Evolutionary conservation across 2,888 invertebrate genomes (phyloP), one percentile per base, ranked within the genome.

Genomic region (Dicyrtoma fusca): DNA sequence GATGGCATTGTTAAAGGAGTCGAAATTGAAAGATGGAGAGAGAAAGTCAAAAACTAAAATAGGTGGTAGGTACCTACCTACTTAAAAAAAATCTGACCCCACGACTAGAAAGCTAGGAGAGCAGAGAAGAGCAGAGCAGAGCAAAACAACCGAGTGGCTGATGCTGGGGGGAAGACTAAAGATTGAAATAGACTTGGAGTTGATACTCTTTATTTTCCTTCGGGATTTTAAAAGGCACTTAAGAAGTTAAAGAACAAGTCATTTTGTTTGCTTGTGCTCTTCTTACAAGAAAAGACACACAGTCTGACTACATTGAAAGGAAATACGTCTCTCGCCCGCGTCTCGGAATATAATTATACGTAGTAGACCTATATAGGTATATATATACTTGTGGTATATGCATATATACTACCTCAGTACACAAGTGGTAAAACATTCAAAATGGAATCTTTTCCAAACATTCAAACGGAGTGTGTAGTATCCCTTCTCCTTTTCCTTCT

Each of bases 401-500:
- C 49, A 49, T 13, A 49, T 10, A 19, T 49, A 17, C 49, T n/a
- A 34, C 34, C 3, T 8, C 3, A 34, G 34, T 34, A 34, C 11
- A 49, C 19, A 49, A 49, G 19, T 49, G 49, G n/a, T 49, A 49
- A 49, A 49, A 13, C 11, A 10, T 49, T 49, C 19, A 19, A 49
- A n/a, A 49, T 49, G 19, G 19, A 19, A 49, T n/a, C 19, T 10
- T 13, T 19, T 49, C 49, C 49, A n/a, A 17, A 17, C 49, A n/a
- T 17, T n/a, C 49, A 49, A 49, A 49, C 3, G 3, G 11, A 13
- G 3, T 3, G 3, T 6, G 3, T 17, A 49, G 3, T 13, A 2
- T 59, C 25, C 59, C 34, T 25, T 10, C 49, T 49, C 49, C 49
- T 49, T 13, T 19, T 49, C 49, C 45, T 45, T 57, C 57, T 57